Percentiles rank a stretch among this genome's conserved stretches.
Conservation (phyloP, 35 echinoderm and acorn worm genomes). For the Eucidaris tribuloides region DNA sequence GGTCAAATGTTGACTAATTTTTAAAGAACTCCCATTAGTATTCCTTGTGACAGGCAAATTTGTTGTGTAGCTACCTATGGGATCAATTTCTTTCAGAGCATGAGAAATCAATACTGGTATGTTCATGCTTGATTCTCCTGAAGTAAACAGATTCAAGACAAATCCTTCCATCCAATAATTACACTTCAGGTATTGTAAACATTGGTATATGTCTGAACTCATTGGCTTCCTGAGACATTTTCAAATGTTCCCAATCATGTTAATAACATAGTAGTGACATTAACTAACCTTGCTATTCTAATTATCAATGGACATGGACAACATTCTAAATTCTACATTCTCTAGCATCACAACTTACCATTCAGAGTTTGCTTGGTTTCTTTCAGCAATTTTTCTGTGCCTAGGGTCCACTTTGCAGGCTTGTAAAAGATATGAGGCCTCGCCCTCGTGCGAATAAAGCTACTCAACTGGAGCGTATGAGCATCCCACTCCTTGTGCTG, state of each 20-base stretch:
- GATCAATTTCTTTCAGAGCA: no score
- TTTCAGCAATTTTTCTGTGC: slow-evolving; percentile 49
- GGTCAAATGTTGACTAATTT: no score
- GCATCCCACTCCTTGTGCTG: slow-evolving; percentile 93
- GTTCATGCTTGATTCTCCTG: no score
- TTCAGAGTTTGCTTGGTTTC: slow-evolving; percentile 62
- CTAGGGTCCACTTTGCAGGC: slow-evolving; percentile 51
- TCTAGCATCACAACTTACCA: slow-evolving; percentile 37
- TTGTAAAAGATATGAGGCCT: slow-evolving; percentile 83
- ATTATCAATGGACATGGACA: background rate
- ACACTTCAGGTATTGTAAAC: no score
- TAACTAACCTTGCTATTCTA: background rate
- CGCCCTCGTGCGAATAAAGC: slow-evolving; percentile 90
- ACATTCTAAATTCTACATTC: background rate
- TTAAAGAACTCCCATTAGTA: no score
- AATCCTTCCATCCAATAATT: no score
- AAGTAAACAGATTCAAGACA: no score
- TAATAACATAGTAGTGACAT: background rate
- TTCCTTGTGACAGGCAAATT: no score
- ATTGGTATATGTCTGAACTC: no score
- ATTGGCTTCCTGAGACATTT: no score
- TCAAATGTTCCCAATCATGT: no score
- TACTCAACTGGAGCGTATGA: slow-evolving; percentile 50
- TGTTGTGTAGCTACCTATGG: no score
- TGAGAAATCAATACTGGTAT: background rate